Evolutionary conservation across 2,113 vertebrate genomes (phyloP), one percentile per base, ranked within the genome.

Genomic region (Speoplatyrhinus poulsoni): DNA sequence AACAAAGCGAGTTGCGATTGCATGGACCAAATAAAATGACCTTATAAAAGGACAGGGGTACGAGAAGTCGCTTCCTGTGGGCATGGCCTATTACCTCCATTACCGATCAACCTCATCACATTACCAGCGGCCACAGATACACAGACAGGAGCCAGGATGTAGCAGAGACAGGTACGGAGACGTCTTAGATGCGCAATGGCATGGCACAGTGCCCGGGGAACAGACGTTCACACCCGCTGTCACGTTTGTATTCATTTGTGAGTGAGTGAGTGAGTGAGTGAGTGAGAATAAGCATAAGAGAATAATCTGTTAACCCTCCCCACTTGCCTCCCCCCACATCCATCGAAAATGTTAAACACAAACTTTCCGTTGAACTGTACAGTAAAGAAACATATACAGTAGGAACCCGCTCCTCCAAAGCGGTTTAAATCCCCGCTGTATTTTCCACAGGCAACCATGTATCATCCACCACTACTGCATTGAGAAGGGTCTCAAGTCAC

Each of bases 391-490:
- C 26, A 26, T 26, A 26, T 26, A n/a, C n/a, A n/a, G n/a, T n/a
- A 26, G 26, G 26, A 26, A 2, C 26, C 26, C 26, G 26, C 26
- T 26, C 26, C 26, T 26, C 26, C 26, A 26, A 26, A 26, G 26
- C 26, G 26, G 26, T 26, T 26, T 26, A 26, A 26, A 26, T 26
- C 26, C 26, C 26, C 26, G 13, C 19, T 13, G 54, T 41, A 9
- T 32, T 72, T 66, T 69, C 66, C 63, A 56, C 3, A 47, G 63
- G 60, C 16, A 5, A 19, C 60, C 3, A 9, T 76, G 67, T 70
- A 48, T 69, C 79, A 80, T 76, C 81, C 81, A 80, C 82, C 71
- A 26, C 26, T 26, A 26, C 26, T 82, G 74, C 69, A 58, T 59
- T 56, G 4, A 5, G 79, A 72, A 79, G 62, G 53, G 76, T 75